Evolutionary conservation across 2,888 invertebrate genomes (phyloP), one percentile per base, ranked within the genome.

Genomic region (Parapristionchus giblindavisi): DNA sequence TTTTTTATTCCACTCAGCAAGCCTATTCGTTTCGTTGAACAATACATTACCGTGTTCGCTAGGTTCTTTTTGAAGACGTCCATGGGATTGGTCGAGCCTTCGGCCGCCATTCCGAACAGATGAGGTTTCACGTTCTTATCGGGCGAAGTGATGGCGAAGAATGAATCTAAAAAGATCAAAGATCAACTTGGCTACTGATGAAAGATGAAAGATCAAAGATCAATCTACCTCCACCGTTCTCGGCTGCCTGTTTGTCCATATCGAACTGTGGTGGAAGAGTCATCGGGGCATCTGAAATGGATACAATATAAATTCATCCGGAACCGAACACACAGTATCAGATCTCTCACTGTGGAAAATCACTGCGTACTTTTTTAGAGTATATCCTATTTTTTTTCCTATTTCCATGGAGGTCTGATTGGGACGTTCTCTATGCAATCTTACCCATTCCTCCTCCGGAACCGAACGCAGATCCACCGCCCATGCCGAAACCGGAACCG

Each of bases 221-320:
- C 43, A 14, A 56, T 27, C 43, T 52, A 24, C 36, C 52, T 68
- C 58, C 66, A 36, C 51, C 51, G 27, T 14, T 24, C 24, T 60
- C 48, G 17, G 43, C 58, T n/a, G 17, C 40, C 27, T 73, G 60
- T n/a, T 36, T 43, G 27, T 73, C 73, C 60, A 48, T 73, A 14
- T 73, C 73, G 61, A 61, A 73, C 52, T 73, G 48, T 14, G 73
- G 73, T 38, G 73, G 73, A 8, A 73, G 73, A 34, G 73, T 73
- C 73, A 73, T 73, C 1, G 73, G 73, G 11, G 29, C n/a, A 14
- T 73, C 73, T 4, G 40, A 40, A n/a, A n/a, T n/a, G n/a, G n/a
- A n/a, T n/a, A n/a, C n/a, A n/a, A n/a, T n/a, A n/a, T n/a, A n/a
- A n/a, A n/a, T n/a, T n/a, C n/a, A n/a, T n/a, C n/a, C n/a, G 17